Percentiles rank a stretch among this genome's conserved stretches.
These are phyloP conservation scores for Climacteris rufus DNA, from an alignment of 2,113 vertebrate species.

Conservation along the genomic window DNA sequence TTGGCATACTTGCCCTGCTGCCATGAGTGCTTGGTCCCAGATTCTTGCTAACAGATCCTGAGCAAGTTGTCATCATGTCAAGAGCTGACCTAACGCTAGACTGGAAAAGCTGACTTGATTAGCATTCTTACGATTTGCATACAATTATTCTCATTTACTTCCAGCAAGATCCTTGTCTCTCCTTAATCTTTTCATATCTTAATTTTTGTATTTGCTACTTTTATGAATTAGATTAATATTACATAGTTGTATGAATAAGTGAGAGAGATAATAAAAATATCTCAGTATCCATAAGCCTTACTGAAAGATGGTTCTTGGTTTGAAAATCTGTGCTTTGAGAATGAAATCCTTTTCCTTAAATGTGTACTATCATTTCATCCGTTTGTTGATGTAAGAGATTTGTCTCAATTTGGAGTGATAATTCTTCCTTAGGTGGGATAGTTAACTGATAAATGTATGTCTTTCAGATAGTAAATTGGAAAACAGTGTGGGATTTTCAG, in stretches of 20 bases:
- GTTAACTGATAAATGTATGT: neutral
- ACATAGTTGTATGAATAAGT: neutral
- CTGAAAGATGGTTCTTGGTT: neutral
- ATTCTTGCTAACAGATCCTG: neutral
- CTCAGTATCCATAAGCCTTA: neutral
- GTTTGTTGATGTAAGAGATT: neutral
- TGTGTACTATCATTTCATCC: neutral
- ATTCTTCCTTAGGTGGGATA: neutral
- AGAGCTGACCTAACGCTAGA: neutral
- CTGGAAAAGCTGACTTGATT: neutral
- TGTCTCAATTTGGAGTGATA: neutral
- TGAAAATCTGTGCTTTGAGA: neutral
- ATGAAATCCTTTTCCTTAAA: neutral
- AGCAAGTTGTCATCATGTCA: neutral
- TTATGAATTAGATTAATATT: neutral
- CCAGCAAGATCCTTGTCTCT: neutral
- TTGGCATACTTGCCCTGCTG: neutral
- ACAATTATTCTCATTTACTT: neutral
- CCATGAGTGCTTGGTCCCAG: neutral
- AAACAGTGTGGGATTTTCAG: too few species aligned
- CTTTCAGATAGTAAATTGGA: neutral
- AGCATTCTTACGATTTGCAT: fast-evolving
- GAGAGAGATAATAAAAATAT: neutral
- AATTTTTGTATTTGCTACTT: neutral
- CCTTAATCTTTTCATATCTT: neutral